Evolutionary conservation across 2,888 invertebrate species (phyloP).

Genomic region (Parasteatoda lunata): DNA sequence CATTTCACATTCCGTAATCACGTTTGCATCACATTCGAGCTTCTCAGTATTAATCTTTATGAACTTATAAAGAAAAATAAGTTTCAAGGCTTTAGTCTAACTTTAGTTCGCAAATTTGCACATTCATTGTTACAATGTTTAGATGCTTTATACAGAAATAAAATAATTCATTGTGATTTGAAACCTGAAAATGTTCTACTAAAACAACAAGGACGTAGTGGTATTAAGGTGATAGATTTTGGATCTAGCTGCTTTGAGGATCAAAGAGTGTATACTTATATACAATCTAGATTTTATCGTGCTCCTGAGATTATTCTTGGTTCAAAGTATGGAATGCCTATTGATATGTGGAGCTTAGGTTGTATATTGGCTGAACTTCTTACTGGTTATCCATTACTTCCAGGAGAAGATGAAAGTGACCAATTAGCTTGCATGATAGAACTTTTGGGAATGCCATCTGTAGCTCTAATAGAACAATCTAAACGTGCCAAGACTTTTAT

Average conservation of each 20-base stretch:
- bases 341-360: constrained; percentile 93
- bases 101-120: constrained; percentile 97
- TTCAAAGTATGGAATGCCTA: constrained; percentile 96
- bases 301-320: constrained; percentile 98
- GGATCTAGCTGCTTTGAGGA: constrained; percentile 99
- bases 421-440: constrained; percentile 99
- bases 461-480: constrained; percentile 88
- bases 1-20: constrained; percentile 98
- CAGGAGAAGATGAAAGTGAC: constrained; percentile 98
- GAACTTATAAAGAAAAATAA: constrained; percentile 99
- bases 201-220: constrained; percentile 98
- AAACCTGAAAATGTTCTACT: constrained; percentile 99
- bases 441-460: constrained; percentile 92
- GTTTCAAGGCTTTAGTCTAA: constrained; percentile 97
- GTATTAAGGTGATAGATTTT: constrained; percentile 99
- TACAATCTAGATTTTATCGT: constrained; percentile 98
- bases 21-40: constrained; percentile 99
- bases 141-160: constrained; percentile 93
- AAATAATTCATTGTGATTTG: constrained; percentile 99
- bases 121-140: constrained; percentile 97
- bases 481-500: constrained; percentile 93
- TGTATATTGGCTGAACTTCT: constrained; percentile 97
- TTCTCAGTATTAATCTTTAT: constrained; percentile 96
- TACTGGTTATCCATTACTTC: constrained; percentile 96
- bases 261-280: constrained; percentile 98